A percentile compares a stretch with the other conserved stretches of the same genome.
Conservation (phyloP, 1,140 invertebrate genomes). For the Drosophila sechellia region DNA sequence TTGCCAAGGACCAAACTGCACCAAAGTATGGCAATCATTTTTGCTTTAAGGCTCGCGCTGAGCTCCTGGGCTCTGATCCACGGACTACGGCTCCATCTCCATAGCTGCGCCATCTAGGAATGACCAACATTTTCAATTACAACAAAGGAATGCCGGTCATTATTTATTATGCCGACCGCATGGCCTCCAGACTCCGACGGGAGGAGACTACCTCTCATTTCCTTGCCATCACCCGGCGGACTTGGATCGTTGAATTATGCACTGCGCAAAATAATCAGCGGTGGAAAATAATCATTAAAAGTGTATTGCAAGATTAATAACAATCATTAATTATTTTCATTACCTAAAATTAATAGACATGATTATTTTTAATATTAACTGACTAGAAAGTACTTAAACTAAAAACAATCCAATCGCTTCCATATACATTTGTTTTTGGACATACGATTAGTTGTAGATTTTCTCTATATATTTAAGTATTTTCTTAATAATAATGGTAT, state of each 20-base stretch:
- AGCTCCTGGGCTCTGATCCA: conserved; percentile 51
- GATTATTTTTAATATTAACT: no score
- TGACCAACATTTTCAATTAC: conserved; percentile 83
- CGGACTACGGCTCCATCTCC: conserved; percentile 19
- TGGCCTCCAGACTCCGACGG: conserved; percentile 60
- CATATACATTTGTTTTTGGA: no score
- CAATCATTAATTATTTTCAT: no score
- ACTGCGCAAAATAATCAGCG: conserved; percentile 4
- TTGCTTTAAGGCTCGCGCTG: conserved; percentile 70
- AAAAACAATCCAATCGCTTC: no score
- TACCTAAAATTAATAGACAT: no score
- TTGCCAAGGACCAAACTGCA: conserved; percentile 65
- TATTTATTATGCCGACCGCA: conserved; percentile 83
- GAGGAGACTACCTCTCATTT: conserved; percentile 35
- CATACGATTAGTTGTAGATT: no score
- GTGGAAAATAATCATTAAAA: neutral
- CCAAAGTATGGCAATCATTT: conserved; percentile 82
- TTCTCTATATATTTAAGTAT: no score
- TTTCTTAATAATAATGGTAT: no score
- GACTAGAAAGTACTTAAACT: no score
- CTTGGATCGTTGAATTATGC: conserved; percentile 31
- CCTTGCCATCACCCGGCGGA: conserved; percentile 16
- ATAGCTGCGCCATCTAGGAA: conserved; percentile 52
- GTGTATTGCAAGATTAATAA: no score
- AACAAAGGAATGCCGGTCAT: conserved; percentile 83